Base-by-base conservation (phyloP, 2,888 invertebrate species). In the Phyllotreta cruciferae region DNA sequence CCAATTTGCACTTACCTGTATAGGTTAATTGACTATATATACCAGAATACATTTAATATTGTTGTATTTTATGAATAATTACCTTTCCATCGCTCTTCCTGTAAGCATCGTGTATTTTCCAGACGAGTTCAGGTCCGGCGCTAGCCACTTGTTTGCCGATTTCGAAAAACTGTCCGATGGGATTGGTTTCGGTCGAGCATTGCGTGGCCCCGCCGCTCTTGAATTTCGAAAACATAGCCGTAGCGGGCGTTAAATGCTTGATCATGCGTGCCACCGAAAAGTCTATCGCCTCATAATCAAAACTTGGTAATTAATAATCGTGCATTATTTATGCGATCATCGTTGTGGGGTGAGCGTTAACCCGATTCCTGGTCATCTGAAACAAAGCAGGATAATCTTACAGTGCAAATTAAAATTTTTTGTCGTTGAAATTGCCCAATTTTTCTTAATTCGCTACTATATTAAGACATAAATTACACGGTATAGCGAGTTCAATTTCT, bases 71-170 rank as follows among this genome's bases (percentile, higher is more conserved):
- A n/a, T n/a, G n/a, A n/a, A 4, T 36, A 60, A 69, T 85, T 80
- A 96, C 97, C 91, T 92, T 92, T 72, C 91, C 91, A 76, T 97
- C 96, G 69, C 88, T 89, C 81, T 94, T 94, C 73, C 94, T 85
- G 76, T 89, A 90, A 0, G 93, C 96, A 72, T 96, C 95, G 80
- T 93, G 92, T 68, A 97, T 91, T 76, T 90, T 90, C 97, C 97
- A 97, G 50, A 93, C 88, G 70, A 93, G 85, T 74, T 95, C 95
- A 0, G 95, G 95, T 0, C 97, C 97, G 55, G 92, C 92, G 63
- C 89, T 89, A 61, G 89, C 88, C 57, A 85, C 84, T 78, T 92
- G 92, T 75, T 91, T 90, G 56, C 94, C 93, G 69, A 96, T 88
- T 72, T 94, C 93, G 81, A 92, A 97, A 82, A 89, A 90, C 77